Base-by-base conservation (phyloP, 2,888 invertebrate genomes). In the Drosophila birchii region DNA sequence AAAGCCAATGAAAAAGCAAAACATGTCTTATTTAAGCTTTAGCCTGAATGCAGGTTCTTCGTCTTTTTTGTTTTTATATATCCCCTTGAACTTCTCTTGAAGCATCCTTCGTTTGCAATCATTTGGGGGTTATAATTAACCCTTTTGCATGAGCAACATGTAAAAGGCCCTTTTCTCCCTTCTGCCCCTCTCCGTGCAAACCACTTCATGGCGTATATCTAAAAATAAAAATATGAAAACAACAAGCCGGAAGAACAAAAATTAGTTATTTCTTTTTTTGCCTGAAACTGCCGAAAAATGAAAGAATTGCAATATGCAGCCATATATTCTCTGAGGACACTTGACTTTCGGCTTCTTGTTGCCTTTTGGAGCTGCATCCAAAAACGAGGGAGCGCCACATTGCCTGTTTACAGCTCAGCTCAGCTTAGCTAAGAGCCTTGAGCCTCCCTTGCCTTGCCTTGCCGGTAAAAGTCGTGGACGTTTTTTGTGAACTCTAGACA, bases 281-380 rank as follows among this genome's bases (percentile, higher is more conserved):
- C 67, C 70, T 56, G 63, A 69, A 49, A 67, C 68, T 75, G 85
- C 77, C 87, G 58, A 81, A 84, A 83, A 88, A 88, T 83, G 81
- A 86, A 83, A 88, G 84, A 88, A 81, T 88, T 83, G 86, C 83
- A 83, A 86, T 61, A 72, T 78, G 67, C 66, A 60, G 72, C 68
- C 76, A 70, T 67, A 87, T 80, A 83, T 83, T 88, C 90, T 90
- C 91, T 78, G 85, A 91, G 90, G 90, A 90, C 90, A 88, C 91
- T 90, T 90, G 84, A 90, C 90, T 90, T 82, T 79, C 74, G 51
- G 76, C 63, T 63, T 76, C 76, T 78, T 80, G 67, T 68, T 78
- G 76, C 70, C 61, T 43, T 68, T 66, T 74, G 74, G 62, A 67
- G 77, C 61, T 60, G 45, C 68, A 58, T 49, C 32, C 18, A 32